Evolutionary conservation across 2,888 invertebrate genomes (phyloP), one percentile per base, ranked within the genome.

Genomic region (Andrena haemorrhoa): DNA sequence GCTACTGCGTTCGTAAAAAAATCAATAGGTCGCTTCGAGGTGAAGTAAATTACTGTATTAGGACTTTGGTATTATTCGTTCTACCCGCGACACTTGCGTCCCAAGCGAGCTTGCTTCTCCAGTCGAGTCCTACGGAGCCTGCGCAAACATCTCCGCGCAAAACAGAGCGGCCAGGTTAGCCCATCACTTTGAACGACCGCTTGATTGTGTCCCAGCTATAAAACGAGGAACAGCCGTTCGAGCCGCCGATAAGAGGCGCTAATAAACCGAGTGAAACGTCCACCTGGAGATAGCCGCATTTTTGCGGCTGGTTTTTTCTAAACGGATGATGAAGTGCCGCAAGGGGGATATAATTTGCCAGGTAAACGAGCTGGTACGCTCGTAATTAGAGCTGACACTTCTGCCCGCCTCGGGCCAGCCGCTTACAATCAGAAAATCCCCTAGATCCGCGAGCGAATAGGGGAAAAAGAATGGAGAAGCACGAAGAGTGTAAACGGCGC

Each of bases 331-430:
- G 63, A 75, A 75, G 72, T 53, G 53, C 29, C 72, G 26, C 2
- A 2, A 47, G 2, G 16, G 68, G 47, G 61, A 49, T 41, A 53
- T 65, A 65, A 81, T 81, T 78, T 69, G 23, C 65, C 58, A 80
- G 64, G 58, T 33, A 70, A 73, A 77, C 66, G 66, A 76, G 70
- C 64, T 47, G 72, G 56, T 51, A 41, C 69, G 61, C 49, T 26
- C 63, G 63, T 61, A 68, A 79, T 80, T 79, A 68, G 31, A 33
- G n/a, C 65, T 41, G 69, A 60, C 80, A 53, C 60, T 79, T n/a
- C 33, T 72, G 31, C 33, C 78, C 10, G 58, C 16, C 20, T 33
- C 16, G 10, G 72, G 16, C 35, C 16, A 53, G 49, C 60, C 60
- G 51, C 60, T 53, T 47, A 53, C 72, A 73, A 82, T 82, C 74